Conservation (phyloP, 2,888 invertebrate genomes). For the Drosophila suboccidentalis region DNA sequence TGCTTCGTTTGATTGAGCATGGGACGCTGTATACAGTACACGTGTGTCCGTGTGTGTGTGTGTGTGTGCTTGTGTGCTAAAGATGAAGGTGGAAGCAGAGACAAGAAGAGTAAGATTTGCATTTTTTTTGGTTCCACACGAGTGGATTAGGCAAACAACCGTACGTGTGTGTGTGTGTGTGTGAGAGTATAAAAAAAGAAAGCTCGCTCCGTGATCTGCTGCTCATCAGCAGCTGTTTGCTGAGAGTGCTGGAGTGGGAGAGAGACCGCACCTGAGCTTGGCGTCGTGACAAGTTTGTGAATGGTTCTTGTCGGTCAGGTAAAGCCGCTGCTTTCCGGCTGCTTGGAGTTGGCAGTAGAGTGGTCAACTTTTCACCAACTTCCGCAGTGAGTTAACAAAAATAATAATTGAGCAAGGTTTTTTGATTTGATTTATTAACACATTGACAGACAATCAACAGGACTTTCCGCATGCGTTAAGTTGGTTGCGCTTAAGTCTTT, state of each 20-base stretch:
- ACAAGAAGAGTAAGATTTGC: constrained; percentile 53
- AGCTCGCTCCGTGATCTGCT: constrained; percentile 35
- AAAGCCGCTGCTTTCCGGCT: constrained; percentile 35
- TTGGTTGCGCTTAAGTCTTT: too few species aligned
- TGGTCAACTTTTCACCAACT: constrained; percentile 14
- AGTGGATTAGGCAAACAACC: constrained; percentile 43
- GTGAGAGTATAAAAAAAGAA: constrained; percentile 43
- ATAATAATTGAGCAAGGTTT: constrained; percentile 1
- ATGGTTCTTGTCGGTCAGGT: constrained; percentile 29
- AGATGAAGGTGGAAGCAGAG: constrained; percentile 44
- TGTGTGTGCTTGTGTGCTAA: constrained; percentile 17
- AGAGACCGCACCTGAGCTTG: constrained; percentile 8
- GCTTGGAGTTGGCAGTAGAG: constrained; percentile 10
- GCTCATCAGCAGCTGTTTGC: constrained; percentile 20
- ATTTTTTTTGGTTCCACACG: constrained; percentile 55
- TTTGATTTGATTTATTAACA: not conserved
- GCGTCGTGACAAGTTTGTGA: constrained; percentile 60
- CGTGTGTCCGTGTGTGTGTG: not conserved
- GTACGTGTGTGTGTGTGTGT: constrained; percentile 16
- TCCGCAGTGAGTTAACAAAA: constrained; percentile 22
- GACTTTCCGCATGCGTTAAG: too few species aligned
- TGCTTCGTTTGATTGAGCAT: constrained; percentile 34
- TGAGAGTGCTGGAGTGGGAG: constrained; percentile 10
- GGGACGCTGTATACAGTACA: constrained; percentile 6
- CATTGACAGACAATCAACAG: too few species aligned